These are phyloP conservation scores for Thaleichthys pacificus DNA, from an alignment of 2,797 vertebrate genomes.

Conservation along the genomic window DNA sequence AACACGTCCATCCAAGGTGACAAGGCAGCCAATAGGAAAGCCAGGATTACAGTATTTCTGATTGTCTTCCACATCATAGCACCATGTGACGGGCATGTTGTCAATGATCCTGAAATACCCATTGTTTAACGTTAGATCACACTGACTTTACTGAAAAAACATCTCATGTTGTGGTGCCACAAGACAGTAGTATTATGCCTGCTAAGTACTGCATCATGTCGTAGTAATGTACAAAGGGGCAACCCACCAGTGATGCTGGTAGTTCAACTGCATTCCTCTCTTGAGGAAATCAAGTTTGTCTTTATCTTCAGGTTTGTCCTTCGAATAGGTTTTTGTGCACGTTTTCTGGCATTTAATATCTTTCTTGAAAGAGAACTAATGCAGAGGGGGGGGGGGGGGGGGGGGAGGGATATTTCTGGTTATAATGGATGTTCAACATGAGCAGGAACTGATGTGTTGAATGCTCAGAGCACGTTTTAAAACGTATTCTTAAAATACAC, in stretches of 20 bases:
- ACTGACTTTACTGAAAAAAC: not conserved
- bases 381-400: constrained; percentile 16
- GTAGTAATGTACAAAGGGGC: not conserved
- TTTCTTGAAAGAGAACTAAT: constrained; percentile 84
- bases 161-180: not conserved
- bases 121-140: not conserved
- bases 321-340: constrained; percentile 79
- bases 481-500: no score
- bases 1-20: constrained; percentile 73
- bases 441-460: not conserved
- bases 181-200: not conserved
- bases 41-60: constrained; percentile 89
- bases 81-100: constrained; percentile 95
- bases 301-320: constrained; percentile 57
- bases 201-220: no score
- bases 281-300: constrained; percentile 85
- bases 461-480: no score
- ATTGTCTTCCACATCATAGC: constrained; percentile 83
- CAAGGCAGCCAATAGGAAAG: constrained; percentile 89
- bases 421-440: not conserved
- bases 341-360: constrained; percentile 71
- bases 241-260: constrained; percentile 89
- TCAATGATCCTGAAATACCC: constrained; percentile 83
- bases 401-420: not conserved
- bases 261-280: constrained; percentile 89